phyloP scores from a whole-genome alignment of 2,113 vertebrate species.

The Gambusia affinis region DNA sequence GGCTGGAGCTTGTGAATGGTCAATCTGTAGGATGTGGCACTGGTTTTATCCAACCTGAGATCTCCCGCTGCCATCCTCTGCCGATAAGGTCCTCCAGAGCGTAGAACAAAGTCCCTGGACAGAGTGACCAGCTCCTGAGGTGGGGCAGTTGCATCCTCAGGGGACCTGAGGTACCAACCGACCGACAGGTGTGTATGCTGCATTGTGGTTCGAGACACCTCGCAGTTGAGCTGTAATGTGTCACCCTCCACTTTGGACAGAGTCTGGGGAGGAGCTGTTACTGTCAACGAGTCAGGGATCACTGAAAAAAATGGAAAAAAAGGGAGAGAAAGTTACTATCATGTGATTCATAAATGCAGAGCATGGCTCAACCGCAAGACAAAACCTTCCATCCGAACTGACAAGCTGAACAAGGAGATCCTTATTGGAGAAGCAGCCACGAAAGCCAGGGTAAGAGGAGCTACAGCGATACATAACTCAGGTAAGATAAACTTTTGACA shows the following conservation, averaged over 20 bases:
- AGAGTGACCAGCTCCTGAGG: constrained; percentile 89
- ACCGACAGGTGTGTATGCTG: constrained; percentile 95
- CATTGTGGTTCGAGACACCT: constrained; percentile 85
- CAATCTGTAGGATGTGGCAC: constrained; percentile 86
- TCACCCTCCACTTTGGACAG: constrained; percentile 93
- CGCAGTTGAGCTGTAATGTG: constrained; percentile 89
- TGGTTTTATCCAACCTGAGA: constrained; percentile 91
- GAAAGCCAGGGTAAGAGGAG: background rate
- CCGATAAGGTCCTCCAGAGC: constrained; percentile 84
- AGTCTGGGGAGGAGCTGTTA: constrained; percentile 82
- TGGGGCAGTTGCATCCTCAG: constrained; percentile 71
- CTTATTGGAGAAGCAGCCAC: background rate
- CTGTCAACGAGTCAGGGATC: constrained; percentile 89
- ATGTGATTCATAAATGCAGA: background rate
- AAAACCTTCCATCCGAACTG: background rate
- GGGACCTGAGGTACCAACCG: constrained; percentile 87
- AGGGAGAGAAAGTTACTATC: constrained; percentile 13
- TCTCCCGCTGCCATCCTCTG: constrained; percentile 92
- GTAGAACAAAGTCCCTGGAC: constrained; percentile 89
- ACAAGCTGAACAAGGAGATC: background rate
- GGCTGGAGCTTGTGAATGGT: constrained; percentile 94
- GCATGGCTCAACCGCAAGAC: background rate
- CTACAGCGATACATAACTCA: background rate
- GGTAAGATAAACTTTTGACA: background rate
- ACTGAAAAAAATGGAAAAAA: constrained; percentile 78